Percentiles rank a stretch among this genome's conserved stretches.
Evolutionary conservation across 2,888 invertebrate species (phyloP).

Genomic region (Bombylius discolor): DNA sequence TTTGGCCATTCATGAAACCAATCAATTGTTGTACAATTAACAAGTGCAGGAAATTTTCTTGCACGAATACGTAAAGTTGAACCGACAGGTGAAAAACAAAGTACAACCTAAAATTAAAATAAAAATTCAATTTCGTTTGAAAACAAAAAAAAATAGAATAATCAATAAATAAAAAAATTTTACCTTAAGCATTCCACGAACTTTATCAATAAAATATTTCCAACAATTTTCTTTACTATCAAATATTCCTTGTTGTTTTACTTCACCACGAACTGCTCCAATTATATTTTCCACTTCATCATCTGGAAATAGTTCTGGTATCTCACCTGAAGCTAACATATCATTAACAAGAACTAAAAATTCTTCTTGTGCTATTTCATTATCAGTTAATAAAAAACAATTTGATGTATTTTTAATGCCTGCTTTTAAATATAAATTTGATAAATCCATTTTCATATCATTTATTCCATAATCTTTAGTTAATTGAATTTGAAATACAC

Average conservation of each 20-base stretch:
- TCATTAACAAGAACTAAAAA: constrained; percentile 89
- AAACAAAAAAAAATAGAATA: too few species aligned
- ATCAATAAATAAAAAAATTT: not conserved
- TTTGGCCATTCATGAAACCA: constrained; percentile 98
- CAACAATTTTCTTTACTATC: constrained; percentile 90
- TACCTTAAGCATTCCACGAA: constrained; percentile 57
- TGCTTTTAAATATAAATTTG: constrained; percentile 69
- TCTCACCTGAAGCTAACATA: constrained; percentile 85
- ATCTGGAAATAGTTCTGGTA: constrained; percentile 78
- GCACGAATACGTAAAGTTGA: constrained; percentile 73
- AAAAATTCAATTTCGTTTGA: not conserved
- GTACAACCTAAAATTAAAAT: constrained; percentile 42
- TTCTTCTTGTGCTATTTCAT: constrained; percentile 78
- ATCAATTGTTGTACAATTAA: constrained; percentile 85
- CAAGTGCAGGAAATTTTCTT: constrained; percentile 86
- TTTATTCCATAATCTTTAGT: constrained; percentile 72
- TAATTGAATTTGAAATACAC: constrained; percentile 88
- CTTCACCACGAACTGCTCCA: constrained; percentile 59
- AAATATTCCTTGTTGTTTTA: constrained; percentile 65
- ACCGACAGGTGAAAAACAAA: constrained; percentile 93
- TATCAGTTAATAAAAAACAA: constrained; percentile 87
- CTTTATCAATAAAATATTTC: constrained; percentile 87
- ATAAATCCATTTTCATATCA: constrained; percentile 64
- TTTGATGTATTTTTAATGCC: constrained; percentile 75
- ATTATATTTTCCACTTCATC: constrained; percentile 84